Evolutionary conservation across 1,140 invertebrate species (phyloP).

Genomic region (Drusus annulatus): DNA sequence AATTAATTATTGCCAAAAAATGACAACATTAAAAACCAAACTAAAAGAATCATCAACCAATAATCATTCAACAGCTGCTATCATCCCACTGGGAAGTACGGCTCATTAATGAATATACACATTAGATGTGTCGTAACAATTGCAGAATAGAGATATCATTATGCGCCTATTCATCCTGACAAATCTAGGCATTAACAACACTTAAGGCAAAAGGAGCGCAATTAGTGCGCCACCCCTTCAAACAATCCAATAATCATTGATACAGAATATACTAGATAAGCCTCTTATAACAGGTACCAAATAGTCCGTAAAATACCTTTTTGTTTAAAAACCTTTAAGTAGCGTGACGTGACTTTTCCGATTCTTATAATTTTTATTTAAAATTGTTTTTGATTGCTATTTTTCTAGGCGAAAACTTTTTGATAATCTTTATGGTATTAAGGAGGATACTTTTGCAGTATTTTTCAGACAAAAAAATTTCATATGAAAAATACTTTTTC

Average conservation of each 20-base stretch:
- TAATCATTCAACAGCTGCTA: not conserved
- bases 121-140: constrained; percentile 48
- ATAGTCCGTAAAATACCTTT: too few species aligned
- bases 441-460: too few species aligned
- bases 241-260: constrained; percentile 21
- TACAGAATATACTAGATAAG: not conserved
- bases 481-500: too few species aligned
- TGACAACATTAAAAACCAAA: constrained; percentile 33
- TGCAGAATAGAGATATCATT: constrained; percentile 39
- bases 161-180: constrained; percentile 6
- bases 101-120: constrained; percentile 32
- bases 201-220: constrained; percentile 47
- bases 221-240: constrained; percentile 1
- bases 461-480: too few species aligned
- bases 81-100: not conserved
- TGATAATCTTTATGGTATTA: too few species aligned
- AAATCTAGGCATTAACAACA: constrained; percentile 50
- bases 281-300: too few species aligned
- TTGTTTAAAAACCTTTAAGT: too few species aligned
- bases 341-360: too few species aligned
- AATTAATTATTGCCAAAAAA: constrained; percentile 22
- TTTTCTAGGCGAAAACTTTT: too few species aligned
- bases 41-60: not conserved
- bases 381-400: too few species aligned
- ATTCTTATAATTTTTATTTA: too few species aligned